Evolutionary conservation across 2,797 vertebrate genomes (phyloP).

Genomic region (Hafferia zeledoni): DNA sequence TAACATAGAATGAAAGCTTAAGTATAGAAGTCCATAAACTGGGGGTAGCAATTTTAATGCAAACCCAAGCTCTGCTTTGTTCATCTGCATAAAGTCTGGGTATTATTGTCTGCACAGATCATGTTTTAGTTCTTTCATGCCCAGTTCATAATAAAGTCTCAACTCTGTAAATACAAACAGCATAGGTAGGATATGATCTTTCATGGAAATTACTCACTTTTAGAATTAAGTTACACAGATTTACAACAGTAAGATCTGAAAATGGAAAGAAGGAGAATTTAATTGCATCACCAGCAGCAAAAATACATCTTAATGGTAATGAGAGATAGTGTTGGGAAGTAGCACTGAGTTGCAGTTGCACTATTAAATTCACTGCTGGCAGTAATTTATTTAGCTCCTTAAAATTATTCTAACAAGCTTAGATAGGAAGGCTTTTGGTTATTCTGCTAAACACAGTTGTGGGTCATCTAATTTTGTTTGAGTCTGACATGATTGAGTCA

Average conservation of each 20-base stretch:
- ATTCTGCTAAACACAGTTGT: not conserved
- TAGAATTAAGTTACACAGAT: not conserved
- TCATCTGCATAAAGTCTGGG: not conserved
- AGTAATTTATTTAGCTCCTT: not conserved
- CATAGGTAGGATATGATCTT: not conserved
- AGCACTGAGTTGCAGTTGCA: not conserved
- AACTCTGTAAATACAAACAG: not conserved
- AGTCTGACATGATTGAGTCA: not conserved
- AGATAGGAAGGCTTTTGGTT: not conserved
- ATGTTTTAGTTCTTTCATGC: not conserved
- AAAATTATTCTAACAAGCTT: not conserved
- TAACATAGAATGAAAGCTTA: not conserved
- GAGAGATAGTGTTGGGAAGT: not conserved
- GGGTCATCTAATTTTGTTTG: not conserved
- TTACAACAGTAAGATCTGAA: not conserved
- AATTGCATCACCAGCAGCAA: not conserved
- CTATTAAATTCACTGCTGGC: not conserved
- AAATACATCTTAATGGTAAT: not conserved
- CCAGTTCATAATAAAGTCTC: not conserved
- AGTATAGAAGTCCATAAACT: not conserved
- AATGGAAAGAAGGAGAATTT: not conserved
- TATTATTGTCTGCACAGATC: not conserved
- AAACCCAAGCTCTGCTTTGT: not conserved
- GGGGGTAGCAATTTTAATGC: not conserved
- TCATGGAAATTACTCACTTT: not conserved